Percentiles rank a stretch among this genome's conserved stretches.
Evolutionary conservation across 2,797 vertebrate genomes (phyloP).

Genomic region (Eleutherodactylus coqui): DNA sequence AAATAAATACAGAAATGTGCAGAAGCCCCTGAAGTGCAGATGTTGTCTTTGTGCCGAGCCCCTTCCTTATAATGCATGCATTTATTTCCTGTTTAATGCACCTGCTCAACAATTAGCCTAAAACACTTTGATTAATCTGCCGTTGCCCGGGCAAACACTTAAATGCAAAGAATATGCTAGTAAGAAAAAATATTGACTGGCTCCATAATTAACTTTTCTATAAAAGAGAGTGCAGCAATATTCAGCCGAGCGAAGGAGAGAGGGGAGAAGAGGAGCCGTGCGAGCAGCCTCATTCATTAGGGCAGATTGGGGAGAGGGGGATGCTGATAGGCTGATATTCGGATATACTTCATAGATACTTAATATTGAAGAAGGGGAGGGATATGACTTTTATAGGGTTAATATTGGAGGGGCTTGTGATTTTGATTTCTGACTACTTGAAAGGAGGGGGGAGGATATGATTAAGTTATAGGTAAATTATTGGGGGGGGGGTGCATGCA

Average conservation of each 20-base stretch:
- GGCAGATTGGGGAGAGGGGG: slow-evolving; percentile 13
- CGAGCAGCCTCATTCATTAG: slow-evolving; percentile 43
- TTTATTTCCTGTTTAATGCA: slow-evolving; percentile 60
- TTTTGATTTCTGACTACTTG: too few species aligned
- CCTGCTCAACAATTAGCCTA: slow-evolving; percentile 62
- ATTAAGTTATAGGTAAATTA: too few species aligned
- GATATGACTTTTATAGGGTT: not conserved
- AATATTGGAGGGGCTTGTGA: not conserved
- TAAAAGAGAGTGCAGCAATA: slow-evolving; percentile 48
- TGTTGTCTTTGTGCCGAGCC: slow-evolving; percentile 51
- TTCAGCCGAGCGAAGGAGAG: slow-evolving; percentile 36
- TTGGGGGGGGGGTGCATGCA: too few species aligned
- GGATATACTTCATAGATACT: too few species aligned
- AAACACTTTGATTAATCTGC: slow-evolving; percentile 64
- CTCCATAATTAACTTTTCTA: slow-evolving; percentile 62
- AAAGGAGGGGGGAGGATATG: too few species aligned
- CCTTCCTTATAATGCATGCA: slow-evolving; percentile 52
- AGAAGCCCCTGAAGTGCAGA: slow-evolving; percentile 41
- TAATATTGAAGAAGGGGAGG: too few species aligned
- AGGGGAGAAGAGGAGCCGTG: not conserved
- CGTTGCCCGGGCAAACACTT: slow-evolving; percentile 60
- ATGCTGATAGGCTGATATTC: too few species aligned
- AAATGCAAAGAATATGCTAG: slow-evolving; percentile 59
- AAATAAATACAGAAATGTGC: slow-evolving; percentile 24
- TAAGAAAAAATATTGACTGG: slow-evolving; percentile 62